Evolutionary conservation across 2,888 invertebrate species (phyloP), one percentile per base, ranked within the genome.

Genomic region (Gari tellinella): DNA sequence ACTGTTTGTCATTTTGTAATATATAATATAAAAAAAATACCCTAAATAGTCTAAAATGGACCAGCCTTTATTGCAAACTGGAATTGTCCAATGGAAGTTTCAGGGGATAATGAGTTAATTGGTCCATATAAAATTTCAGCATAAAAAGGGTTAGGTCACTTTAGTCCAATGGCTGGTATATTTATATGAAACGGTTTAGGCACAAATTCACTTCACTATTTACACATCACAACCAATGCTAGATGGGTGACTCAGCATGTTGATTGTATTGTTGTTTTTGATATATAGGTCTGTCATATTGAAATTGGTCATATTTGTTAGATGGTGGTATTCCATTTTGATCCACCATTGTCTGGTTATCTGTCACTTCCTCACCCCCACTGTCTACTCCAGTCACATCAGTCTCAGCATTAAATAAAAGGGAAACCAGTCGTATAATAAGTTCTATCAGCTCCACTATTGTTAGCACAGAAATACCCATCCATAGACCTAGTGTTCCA

Each of bases 401-500:
- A 38, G 72, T 81, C 68, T 89, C 89, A 2, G 87, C 78, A 69
- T 87, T 84, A 61, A 87, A 87, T 17, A 88, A 60, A 31, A 88
- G 70, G 52, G 84, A 70, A 31, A 85, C 26, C 8, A 89, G 81
- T 31, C 88, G 76, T 0, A 86, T 81, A n/a, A 88, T 60, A 0
- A 89, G 77, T 64, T 89, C 88, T 25, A 89, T 78, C 15, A 89
- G 69, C 70, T 89, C 89, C 87, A 88, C 87, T 38, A 89, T 85
- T 8, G 89, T 89, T 41, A 89, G 67, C 37, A 89, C 87, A 31
- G 89, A 89, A 49, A 89, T 87, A 7, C 90, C 90, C 86, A 89
- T 89, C 90, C 90, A 90, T 25, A 90, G 79, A 7, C 90, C 90
- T 26, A 90, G 73, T 1, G 90, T 89, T 0, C 90, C 90, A 5